Evolutionary conservation across 2,888 invertebrate genomes (phyloP), one percentile per base, ranked within the genome.

Genomic region (Monochamus alternatus): DNA sequence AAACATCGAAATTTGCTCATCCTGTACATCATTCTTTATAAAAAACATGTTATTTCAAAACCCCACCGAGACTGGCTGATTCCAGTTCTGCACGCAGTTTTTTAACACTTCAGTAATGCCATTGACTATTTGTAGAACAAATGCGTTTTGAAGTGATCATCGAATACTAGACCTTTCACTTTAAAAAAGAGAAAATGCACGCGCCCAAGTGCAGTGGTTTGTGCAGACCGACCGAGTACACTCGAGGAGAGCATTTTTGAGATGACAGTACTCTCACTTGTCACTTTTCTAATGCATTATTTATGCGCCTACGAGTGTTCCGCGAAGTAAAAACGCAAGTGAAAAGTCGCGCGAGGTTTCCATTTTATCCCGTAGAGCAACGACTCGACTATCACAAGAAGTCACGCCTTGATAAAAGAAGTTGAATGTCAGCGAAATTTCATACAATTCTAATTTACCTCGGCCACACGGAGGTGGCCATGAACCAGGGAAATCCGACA

Each of bases 161-260:
- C 30, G 10, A 8, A 22, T 59, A 10, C 31, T 0, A n/a, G 62
- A 38, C 12, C 62, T 62, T 62, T 62, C 62, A 62, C 62, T 62
- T 62, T 30, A 62, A 62, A 62, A 62, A 38, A 62, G 32, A 62
- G 38, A 38, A 62, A 32, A 43, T 38, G 38, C 62, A n/a, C 62
- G 38, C 32, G 38, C 32, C n/a, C 32, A 38, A 32, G 38, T 62
- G 38, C 12, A 38, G 12, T n/a, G 5, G 14, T 55, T 14, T 22
- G n/a, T 3, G 55, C n/a, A n/a, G 9, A 52, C 4, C 52, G 52
- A n/a, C 55, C 14, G n/a, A 14, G 55, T 55, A 55, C 55, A 55
- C 55, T 7, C 7, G 55, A 55, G 55, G 3, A 12, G 47, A 55
- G 38, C 55, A 55, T 55, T 55, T 55, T 55, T 5, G 4, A 51